Evolutionary conservation across 2,888 invertebrate genomes (phyloP).

Genomic region (Acleris emargana): DNA sequence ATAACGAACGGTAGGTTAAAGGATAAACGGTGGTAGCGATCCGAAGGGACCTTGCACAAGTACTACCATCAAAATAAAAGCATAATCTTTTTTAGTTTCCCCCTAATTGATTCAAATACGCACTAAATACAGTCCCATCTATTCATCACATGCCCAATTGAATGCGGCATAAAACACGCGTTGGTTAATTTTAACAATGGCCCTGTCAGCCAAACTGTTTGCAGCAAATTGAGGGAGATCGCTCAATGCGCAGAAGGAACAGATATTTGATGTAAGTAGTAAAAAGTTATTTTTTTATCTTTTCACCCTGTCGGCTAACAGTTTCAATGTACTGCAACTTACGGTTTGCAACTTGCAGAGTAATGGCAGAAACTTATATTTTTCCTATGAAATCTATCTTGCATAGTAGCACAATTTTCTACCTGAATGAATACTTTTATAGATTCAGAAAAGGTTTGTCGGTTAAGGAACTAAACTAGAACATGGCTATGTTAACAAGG

Average conservation of each 20-base stretch:
- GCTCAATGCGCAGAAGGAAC: constrained; percentile 19
- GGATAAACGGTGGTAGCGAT: neutral
- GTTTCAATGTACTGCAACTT: too few species aligned
- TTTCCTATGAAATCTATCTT: too few species aligned
- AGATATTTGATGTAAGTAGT: neutral
- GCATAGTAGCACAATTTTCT: too few species aligned
- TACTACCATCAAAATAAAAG: neutral
- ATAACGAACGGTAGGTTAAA: too few species aligned
- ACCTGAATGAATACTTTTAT: too few species aligned
- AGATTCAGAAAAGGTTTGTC: too few species aligned
- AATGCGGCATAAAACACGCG: constrained; percentile 49
- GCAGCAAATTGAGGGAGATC: constrained; percentile 29
- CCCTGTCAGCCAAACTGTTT: constrained; percentile 21
- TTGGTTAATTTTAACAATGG: constrained; percentile 59
- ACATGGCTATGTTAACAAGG: too few species aligned
- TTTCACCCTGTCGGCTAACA: too few species aligned
- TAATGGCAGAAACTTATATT: too few species aligned
- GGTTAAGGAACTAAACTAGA: too few species aligned
- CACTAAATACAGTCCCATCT: constrained; percentile 26
- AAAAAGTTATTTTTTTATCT: too few species aligned
- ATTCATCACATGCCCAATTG: constrained; percentile 57
- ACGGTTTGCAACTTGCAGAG: too few species aligned
- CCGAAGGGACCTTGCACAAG: neutral
- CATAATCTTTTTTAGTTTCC: neutral
- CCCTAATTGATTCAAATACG: constrained; percentile 18